These are phyloP conservation scores for Botrylloides violaceus DNA, from an alignment of 23 tunicate genomes.

Conservation along the genomic window DNA sequence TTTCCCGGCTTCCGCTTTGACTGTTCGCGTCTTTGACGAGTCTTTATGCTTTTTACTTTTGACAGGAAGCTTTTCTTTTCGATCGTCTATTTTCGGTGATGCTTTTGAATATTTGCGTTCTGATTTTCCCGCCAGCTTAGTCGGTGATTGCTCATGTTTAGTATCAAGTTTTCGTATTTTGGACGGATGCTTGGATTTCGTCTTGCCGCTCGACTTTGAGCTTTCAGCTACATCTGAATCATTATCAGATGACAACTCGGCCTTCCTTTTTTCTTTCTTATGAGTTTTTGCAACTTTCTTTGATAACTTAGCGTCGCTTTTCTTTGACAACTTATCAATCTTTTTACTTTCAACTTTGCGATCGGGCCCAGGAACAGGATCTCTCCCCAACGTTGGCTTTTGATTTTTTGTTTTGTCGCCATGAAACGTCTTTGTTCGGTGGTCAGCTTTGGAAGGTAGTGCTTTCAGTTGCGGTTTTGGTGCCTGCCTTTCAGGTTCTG, in stretches of 20 bases:
- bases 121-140: background rate
- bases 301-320: background rate
- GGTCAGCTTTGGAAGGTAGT: background rate
- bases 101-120: background rate
- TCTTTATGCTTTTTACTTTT: constrained; percentile 1
- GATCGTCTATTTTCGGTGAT: background rate
- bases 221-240: background rate
- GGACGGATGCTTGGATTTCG: background rate
- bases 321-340: background rate
- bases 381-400: no score
- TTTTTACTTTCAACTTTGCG: background rate
- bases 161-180: background rate
- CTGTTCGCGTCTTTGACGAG: background rate
- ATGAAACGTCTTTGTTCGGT: no score
- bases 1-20: background rate
- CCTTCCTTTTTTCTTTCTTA: background rate
- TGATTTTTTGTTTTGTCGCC: no score
- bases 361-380: no score
- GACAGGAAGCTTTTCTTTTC: background rate
- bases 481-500: background rate
- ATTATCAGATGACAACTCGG: background rate
- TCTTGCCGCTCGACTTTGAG: background rate
- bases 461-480: background rate
- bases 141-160: background rate
- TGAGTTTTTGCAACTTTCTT: background rate